Evolutionary conservation across 2,888 invertebrate genomes (phyloP).

Genomic region (Pachycephus smyrnensis): DNA sequence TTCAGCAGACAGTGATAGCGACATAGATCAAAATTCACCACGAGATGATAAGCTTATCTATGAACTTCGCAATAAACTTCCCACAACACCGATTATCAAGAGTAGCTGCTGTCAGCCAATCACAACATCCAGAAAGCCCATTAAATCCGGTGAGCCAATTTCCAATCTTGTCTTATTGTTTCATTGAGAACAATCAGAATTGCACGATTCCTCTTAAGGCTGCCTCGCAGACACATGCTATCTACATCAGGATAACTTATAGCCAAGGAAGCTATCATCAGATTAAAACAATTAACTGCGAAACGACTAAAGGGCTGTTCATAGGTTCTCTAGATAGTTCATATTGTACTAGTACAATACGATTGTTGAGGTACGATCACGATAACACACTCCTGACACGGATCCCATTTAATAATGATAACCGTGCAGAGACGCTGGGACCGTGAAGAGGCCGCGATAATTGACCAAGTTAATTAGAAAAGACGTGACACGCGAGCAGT

Average conservation of each 20-base stretch:
- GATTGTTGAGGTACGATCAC: background rate
- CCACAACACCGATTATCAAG: slow-evolving; percentile 62
- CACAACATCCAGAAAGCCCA: slow-evolving; percentile 44
- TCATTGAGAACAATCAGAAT: background rate
- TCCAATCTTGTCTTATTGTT: background rate
- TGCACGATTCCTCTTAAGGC: background rate
- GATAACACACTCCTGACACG: background rate
- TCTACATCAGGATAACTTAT: background rate
- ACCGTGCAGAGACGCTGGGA: slow-evolving; percentile 20
- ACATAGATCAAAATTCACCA: slow-evolving; percentile 58
- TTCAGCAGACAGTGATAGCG: slow-evolving; percentile 75
- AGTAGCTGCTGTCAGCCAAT: slow-evolving; percentile 26
- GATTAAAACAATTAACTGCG: background rate
- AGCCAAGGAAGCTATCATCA: background rate
- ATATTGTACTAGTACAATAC: background rate
- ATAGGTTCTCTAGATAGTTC: background rate
- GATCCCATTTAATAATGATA: slow-evolving; percentile 13
- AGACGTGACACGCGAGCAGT: slow-evolving; percentile 52
- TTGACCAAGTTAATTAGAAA: slow-evolving; percentile 52
- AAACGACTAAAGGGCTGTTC: background rate
- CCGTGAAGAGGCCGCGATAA: slow-evolving; percentile 39
- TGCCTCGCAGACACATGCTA: background rate
- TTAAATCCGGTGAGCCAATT: slow-evolving; percentile 55
- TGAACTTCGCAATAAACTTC: slow-evolving; percentile 58
- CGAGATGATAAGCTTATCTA: slow-evolving; percentile 59